Evolutionary conservation across 2,113 vertebrate genomes (phyloP).

Genomic region (Psittacus erithacus): DNA sequence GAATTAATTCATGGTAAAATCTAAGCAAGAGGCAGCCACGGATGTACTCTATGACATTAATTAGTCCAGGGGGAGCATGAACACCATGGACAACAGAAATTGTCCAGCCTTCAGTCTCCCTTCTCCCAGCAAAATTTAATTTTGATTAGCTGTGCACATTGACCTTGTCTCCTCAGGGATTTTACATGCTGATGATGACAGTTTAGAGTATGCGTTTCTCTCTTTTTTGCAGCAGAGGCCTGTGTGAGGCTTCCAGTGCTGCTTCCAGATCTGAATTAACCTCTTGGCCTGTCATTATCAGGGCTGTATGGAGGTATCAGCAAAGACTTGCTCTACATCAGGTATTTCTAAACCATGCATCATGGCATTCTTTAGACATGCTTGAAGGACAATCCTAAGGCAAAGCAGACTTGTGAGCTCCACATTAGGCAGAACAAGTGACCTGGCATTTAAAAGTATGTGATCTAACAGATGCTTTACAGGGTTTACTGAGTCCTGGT

Average conservation of each 20-base stretch:
- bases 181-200: not conserved
- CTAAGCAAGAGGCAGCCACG: not conserved
- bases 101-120: not conserved
- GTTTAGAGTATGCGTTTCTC: not conserved
- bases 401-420: not conserved
- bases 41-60: not conserved
- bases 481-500: not conserved
- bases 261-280: not conserved
- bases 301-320: not conserved
- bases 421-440: not conserved
- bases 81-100: not conserved
- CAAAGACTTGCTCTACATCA: not conserved
- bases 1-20: not conserved
- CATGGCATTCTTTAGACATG: not conserved
- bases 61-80: accelerated
- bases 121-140: not conserved
- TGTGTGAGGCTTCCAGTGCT: not conserved
- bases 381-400: not conserved
- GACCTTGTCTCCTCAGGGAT: not conserved
- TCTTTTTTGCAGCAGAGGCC: not conserved
- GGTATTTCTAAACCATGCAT: not conserved
- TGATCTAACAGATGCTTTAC: not conserved
- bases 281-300: not conserved
- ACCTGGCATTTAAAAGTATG: not conserved
- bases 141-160: not conserved